Evolutionary conservation across 2,113 vertebrate species (phyloP), one percentile per base, ranked within the genome.

Genomic region (Tychaedon coryphoeus): DNA sequence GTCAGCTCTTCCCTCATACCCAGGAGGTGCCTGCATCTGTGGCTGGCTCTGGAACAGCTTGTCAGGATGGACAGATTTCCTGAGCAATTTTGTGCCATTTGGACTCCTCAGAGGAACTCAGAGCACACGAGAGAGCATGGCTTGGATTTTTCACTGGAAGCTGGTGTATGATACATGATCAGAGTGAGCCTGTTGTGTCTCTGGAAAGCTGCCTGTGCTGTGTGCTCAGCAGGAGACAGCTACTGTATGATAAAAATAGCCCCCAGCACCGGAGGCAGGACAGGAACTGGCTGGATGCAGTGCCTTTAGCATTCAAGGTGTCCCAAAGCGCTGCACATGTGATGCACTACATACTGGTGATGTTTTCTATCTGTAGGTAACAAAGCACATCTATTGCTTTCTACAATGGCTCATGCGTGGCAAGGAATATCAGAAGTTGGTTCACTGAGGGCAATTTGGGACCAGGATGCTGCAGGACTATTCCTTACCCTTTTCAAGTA

Each of bases 301-400:
- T 95, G 86, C 95, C 95, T 97, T 96, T 84, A 71, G 51, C 42
- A 25, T 71, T 72, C 61, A 57, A 86, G 78, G 45, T 57, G 69
- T 93, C 81, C 87, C 90, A 91, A 92, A 88, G 33, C 28, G 28
- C 80, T 91, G 74, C 74, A 69, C 43, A 29, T 5, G 4, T 19
- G 51, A 51, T 54, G 20, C n/a, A 34, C 75, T 75, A 50, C 64
- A 34, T 56, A 51, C 53, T 70, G 72, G 73, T 10, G 9, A n/a
- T 13, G 16, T 75, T 62, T 31, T 79, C 47, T 66, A 9, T 36
- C 56, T 64, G 43, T 58, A 76, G 83, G 19, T 74, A 90, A 70
- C 18, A 34, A 42, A 91, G 33, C n/a, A 8, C 10, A 5, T n/a
- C 22, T 60, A 0, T 23, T 65, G 14, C 33, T 91, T 71, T 58